Evolutionary conservation across 2,113 vertebrate genomes (phyloP).

Genomic region (Collichthys lucidus): DNA sequence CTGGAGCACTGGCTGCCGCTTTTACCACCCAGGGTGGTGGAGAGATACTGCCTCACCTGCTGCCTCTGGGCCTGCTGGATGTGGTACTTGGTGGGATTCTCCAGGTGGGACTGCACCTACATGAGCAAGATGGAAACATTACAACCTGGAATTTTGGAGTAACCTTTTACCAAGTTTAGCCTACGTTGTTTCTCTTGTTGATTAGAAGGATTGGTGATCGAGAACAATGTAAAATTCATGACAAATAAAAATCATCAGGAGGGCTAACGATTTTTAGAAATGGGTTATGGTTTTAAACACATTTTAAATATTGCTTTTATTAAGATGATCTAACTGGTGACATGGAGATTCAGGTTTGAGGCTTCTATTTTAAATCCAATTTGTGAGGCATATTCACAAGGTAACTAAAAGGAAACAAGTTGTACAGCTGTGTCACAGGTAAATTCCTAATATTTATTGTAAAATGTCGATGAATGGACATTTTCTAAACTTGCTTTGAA

Average conservation of each 20-base stretch:
- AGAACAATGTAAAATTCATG: background rate
- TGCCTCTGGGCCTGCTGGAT: conserved; percentile 96
- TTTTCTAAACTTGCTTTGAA: background rate
- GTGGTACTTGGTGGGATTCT: conserved; percentile 96
- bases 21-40: conserved; percentile 94
- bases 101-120: conserved; percentile 96
- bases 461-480: background rate
- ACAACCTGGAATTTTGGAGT: background rate
- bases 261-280: too few species aligned
- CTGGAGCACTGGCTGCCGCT: conserved; percentile 91
- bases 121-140: background rate
- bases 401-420: background rate
- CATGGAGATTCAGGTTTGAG: background rate
- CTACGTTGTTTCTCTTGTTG: background rate
- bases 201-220: background rate
- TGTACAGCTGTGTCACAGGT: background rate
- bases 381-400: background rate
- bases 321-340: too few species aligned
- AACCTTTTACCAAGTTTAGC: background rate
- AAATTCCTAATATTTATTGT: background rate
- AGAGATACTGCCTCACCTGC: conserved; percentile 98
- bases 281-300: too few species aligned
- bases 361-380: background rate
- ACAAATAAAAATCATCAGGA: background rate
- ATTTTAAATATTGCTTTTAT: background rate